Percentiles rank a stretch among this genome's conserved stretches.
phyloP scores from a whole-genome alignment of 2,113 vertebrate genomes.

The Morone saxatilis region DNA sequence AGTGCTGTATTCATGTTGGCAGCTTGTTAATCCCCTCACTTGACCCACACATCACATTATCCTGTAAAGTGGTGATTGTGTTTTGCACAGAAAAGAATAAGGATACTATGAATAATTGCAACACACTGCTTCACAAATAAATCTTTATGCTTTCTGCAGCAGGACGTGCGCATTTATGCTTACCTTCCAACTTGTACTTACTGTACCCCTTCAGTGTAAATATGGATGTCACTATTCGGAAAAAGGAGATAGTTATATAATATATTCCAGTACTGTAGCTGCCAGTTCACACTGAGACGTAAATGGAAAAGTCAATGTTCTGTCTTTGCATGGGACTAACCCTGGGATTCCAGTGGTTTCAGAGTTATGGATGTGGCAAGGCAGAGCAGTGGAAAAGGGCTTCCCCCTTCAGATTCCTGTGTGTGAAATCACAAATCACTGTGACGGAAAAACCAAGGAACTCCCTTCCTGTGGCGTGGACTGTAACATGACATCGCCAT shows the following conservation, averaged over 20 bases:
- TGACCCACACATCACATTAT: background rate
- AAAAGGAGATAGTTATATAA: constrained; percentile 43
- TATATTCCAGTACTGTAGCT: constrained; percentile 21
- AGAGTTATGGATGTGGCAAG: constrained; percentile 40
- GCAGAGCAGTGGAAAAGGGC: constrained; percentile 63
- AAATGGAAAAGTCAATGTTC: constrained; percentile 66
- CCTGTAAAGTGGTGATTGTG: background rate
- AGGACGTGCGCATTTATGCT: background rate
- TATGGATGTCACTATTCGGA: background rate
- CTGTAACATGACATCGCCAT: constrained; percentile 16
- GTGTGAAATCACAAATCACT: constrained; percentile 65
- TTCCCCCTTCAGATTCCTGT: constrained; percentile 44
- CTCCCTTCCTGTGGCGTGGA: constrained; percentile 62
- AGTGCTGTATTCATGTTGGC: background rate
- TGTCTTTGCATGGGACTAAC: constrained; percentile 34
- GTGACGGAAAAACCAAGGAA: constrained; percentile 58
- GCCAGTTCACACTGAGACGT: constrained; percentile 14
- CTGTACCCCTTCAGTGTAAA: background rate
- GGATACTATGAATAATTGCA: background rate
- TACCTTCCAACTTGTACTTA: background rate
- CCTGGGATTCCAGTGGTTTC: constrained; percentile 60
- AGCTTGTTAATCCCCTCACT: background rate
- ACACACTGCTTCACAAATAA: background rate
- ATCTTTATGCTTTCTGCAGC: background rate
- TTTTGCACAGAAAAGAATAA: background rate